Percentiles rank a stretch among this genome's conserved stretches.
Conservation (phyloP, 2,888 invertebrate genomes). For the Nysson spinosus region DNA sequence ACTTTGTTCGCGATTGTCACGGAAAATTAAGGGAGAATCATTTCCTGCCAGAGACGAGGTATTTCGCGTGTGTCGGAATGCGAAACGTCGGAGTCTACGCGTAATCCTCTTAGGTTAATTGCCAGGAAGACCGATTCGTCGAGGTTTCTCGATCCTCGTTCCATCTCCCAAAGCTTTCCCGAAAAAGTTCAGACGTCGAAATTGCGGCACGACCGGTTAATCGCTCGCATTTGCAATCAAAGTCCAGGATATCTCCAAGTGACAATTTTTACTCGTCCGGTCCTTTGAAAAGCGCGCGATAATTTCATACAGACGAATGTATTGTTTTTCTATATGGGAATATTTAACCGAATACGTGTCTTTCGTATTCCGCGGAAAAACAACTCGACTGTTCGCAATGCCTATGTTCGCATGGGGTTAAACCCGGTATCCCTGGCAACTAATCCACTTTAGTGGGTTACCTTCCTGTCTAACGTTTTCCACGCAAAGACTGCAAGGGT, state of each 20-base stretch:
- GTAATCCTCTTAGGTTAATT: constrained; percentile 60
- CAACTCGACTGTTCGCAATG: no score
- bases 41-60: background rate
- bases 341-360: no score
- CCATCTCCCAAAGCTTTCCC: background rate
- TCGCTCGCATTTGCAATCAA: no score
- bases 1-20: background rate
- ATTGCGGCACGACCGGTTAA: no score
- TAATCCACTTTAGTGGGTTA: constrained; percentile 52
- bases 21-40: background rate
- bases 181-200: no score
- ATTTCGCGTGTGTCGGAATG: background rate
- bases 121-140: constrained; percentile 46
- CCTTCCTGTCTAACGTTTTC: no score
- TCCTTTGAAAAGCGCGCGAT: constrained; percentile 12
- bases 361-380: no score
- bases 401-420: no score
- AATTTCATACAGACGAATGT: no score
- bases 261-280: constrained; percentile 32
- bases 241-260: no score
- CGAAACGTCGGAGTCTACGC: background rate
- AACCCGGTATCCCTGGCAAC: background rate
- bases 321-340: no score
- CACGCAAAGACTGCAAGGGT: no score
- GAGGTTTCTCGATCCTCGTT: constrained; percentile 36